A percentile compares a stretch with the other conserved stretches of the same genome.
Conservation (phyloP, 2,888 invertebrate species). For the Herminia tarsipennalis region DNA sequence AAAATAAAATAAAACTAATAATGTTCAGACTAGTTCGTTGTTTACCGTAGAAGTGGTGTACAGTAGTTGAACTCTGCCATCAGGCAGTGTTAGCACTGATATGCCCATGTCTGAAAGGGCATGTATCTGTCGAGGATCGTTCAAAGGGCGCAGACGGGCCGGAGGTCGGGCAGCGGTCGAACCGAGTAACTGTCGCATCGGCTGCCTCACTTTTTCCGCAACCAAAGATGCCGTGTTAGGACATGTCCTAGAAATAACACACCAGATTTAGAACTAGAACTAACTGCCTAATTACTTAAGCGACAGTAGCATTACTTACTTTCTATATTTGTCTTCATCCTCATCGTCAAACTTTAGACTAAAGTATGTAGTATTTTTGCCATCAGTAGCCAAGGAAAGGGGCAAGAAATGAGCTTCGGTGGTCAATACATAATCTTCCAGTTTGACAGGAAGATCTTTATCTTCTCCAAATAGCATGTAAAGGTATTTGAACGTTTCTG, state of each 20-base stretch:
- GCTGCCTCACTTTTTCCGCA: conserved; percentile 93
- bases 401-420: conserved; percentile 99
- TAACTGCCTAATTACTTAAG: no score
- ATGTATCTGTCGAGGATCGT: conserved; percentile 94
- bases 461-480: conserved; percentile 96
- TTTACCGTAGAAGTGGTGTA: conserved; percentile 95
- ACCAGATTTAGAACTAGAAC: no score
- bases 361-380: conserved; percentile 80
- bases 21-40: no score
- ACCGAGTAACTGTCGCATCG: conserved; percentile 94
- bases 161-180: conserved; percentile 87
- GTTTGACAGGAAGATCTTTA: conserved; percentile 91
- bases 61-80: conserved; percentile 96
- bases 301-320: conserved; percentile 57
- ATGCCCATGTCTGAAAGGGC: conserved; percentile 98
- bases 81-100: conserved; percentile 93
- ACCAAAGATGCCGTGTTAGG: conserved; percentile 94
- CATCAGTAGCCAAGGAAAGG: conserved; percentile 90
- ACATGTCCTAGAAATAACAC: conserved; percentile 88
- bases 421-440: conserved; percentile 95
- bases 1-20: neutral
- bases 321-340: conserved; percentile 73
- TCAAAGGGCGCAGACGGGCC: conserved; percentile 91
- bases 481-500: conserved; percentile 99
- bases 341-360: conserved; percentile 79